Conservation (phyloP, 2,888 invertebrate species). For the Horisme vitalbata region DNA sequence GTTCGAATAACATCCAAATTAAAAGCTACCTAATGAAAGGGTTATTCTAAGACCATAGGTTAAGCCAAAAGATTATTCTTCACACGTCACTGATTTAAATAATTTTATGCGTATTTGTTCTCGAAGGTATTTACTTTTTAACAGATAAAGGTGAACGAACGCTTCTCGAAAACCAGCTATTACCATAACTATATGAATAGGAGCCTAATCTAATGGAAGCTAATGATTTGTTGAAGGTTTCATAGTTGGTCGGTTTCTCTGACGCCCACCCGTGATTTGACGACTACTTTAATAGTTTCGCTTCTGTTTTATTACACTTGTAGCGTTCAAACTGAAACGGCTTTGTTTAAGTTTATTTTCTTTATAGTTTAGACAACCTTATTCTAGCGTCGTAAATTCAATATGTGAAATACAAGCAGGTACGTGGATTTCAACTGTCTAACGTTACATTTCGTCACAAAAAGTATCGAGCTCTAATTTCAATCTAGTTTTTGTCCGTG, state of each 20-base stretch:
- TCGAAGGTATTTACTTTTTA: constrained; percentile 14
- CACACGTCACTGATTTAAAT: constrained; percentile 3
- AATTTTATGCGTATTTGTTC: constrained; percentile 15
- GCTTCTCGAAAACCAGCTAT: constrained; percentile 47
- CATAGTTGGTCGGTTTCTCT: constrained; percentile 43
- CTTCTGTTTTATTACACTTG: constrained; percentile 36
- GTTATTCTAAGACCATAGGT: too few relatives aligned
- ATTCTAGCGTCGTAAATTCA: constrained; percentile 22
- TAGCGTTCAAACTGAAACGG: constrained; percentile 32
- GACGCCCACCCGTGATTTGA: constrained; percentile 54
- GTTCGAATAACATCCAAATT: not conserved
- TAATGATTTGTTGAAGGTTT: constrained; percentile 38
- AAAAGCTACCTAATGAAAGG: not conserved
- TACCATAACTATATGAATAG: constrained; percentile 45
- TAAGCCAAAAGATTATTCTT: not conserved
- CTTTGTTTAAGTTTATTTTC: constrained; percentile 35
- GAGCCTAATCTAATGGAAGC: constrained; percentile 36
- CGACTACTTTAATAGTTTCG: constrained; percentile 52
- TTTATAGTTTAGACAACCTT: constrained; percentile 19
- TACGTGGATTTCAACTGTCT: constrained; percentile 29
- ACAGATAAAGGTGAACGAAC: constrained; percentile 58
- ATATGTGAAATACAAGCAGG: constrained; percentile 23
- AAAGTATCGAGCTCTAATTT: constrained; percentile 40
- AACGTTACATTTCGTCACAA: constrained; percentile 33
- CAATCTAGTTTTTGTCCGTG: constrained; percentile 37